Base-by-base conservation (phyloP, 2,888 invertebrate species). In the Crocallis elinguaria region DNA sequence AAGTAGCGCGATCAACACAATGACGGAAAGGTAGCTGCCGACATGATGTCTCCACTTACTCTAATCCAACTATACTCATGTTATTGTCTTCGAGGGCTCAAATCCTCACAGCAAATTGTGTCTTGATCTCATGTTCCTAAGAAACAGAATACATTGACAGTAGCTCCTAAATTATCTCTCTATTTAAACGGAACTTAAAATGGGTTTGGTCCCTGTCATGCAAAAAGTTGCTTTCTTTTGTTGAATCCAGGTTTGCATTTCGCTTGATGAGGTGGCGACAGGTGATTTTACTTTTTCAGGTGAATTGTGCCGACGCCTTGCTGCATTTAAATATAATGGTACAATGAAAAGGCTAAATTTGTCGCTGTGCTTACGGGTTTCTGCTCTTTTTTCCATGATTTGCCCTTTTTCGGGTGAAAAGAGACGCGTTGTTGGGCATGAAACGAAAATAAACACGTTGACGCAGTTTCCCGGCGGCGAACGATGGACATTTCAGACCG, bases 321-420 rank as follows among this genome's bases (percentile, higher is more conserved):
- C 74, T 79, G 78, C 76, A 80, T 86, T 87, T 82, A 79, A 86
- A 84, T 79, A 75, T 83, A 82, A 85, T 79, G 78, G 74, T 70
- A 75, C 75, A 79, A 77, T 79, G 76, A 78, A 81, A 82, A 77
- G 74, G 71, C 73, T 68, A 75, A 81, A 84, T 84, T 86, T 81
- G 80, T 81, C 75, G 72, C 63, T 58, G 62, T 66, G 70, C 69
- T 77, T 74, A 69, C 63, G 66, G 62, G 69, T 64, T 69, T 73
- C 55, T 62, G 60, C 50, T 59, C 53, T 64, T 60, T 67, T 27
- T 61, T 62, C 54, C 53, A 50, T 54, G 54, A 62, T 70, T 60
- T 54, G 55, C 60, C 63, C 58, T 71, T 76, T 73, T 74, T 69
- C 54, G 63, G 63, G 57, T 64, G 58, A 65, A 66, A 66, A 50